Evolutionary conservation across 2,888 invertebrate genomes (phyloP).

Genomic region (Dorcus parallelipipedus): DNA sequence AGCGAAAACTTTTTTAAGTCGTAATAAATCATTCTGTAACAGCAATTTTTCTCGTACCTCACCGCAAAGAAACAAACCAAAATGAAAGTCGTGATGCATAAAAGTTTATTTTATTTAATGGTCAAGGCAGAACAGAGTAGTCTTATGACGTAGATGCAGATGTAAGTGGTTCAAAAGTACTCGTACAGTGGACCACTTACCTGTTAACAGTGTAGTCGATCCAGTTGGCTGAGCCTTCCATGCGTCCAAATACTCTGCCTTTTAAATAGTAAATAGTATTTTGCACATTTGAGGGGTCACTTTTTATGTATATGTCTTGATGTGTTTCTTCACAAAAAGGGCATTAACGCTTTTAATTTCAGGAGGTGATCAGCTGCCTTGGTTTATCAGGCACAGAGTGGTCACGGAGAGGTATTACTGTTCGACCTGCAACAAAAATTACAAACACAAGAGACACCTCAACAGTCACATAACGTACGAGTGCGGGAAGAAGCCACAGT

Average conservation of each 20-base stretch:
- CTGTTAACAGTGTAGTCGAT: too few relatives aligned
- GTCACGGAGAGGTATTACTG: constrained; percentile 38
- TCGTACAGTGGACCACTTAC: too few relatives aligned
- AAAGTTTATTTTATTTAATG: too few relatives aligned
- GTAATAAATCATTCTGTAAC: neutral
- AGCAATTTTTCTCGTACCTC: neutral
- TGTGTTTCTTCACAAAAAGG: neutral
- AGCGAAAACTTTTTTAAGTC: too few relatives aligned
- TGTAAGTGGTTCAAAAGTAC: too few relatives aligned
- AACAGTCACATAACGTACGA: constrained; percentile 38
- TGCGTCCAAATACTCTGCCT: too few relatives aligned
- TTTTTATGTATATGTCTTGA: neutral
- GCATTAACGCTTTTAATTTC: neutral
- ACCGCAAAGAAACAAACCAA: neutral
- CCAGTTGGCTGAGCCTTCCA: too few relatives aligned
- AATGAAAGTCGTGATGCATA: too few relatives aligned
- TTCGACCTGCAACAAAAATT: constrained; percentile 25
- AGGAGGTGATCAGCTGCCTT: neutral
- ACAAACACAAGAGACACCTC: constrained; percentile 27
- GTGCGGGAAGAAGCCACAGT: constrained; percentile 51
- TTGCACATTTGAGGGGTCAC: neutral
- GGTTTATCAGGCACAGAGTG: neutral
- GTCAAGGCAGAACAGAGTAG: too few relatives aligned
- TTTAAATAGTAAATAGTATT: too few relatives aligned
- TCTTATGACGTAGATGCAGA: too few relatives aligned